Conservation (phyloP, 2,797 vertebrate genomes). For the Hyperoplus lanceolatus region DNA sequence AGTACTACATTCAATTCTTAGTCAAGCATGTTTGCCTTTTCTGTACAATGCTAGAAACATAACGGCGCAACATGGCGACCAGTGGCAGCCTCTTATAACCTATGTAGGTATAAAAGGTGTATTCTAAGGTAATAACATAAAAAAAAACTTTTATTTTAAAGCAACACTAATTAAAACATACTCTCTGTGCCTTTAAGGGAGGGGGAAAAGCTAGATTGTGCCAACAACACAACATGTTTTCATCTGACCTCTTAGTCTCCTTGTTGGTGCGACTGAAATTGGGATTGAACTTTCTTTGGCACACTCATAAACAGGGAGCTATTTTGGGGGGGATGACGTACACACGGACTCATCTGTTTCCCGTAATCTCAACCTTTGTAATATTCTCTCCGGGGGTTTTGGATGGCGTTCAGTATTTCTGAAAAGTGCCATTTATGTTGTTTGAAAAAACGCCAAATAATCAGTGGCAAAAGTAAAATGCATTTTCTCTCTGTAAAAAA, state of each 20-base stretch:
- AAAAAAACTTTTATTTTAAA: no score
- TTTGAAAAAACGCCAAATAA: not conserved
- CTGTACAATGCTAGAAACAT: no score
- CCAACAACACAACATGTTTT: constrained; percentile 62
- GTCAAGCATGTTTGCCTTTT: no score
- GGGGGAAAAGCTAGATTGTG: constrained; percentile 26
- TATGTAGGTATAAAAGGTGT: no score
- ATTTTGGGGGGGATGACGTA: constrained; percentile 40
- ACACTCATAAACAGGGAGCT: constrained; percentile 46
- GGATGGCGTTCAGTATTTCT: not conserved
- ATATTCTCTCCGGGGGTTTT: not conserved
- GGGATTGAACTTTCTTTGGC: constrained; percentile 53
- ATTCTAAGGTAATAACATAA: no score
- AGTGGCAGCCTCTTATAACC: no score
- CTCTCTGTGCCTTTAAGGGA: no score
- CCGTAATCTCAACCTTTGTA: not conserved
- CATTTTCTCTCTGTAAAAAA: not conserved
- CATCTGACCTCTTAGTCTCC: constrained; percentile 53
- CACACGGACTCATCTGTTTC: constrained; percentile 13
- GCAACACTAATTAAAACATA: no score
- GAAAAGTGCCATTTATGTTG: not conserved
- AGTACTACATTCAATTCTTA: not conserved
- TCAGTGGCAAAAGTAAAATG: not conserved
- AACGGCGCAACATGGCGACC: no score
- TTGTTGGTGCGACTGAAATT: constrained; percentile 55